Base-by-base conservation (phyloP, 1,140 invertebrate genomes). In the Protaetia brevitarsis region DNA sequence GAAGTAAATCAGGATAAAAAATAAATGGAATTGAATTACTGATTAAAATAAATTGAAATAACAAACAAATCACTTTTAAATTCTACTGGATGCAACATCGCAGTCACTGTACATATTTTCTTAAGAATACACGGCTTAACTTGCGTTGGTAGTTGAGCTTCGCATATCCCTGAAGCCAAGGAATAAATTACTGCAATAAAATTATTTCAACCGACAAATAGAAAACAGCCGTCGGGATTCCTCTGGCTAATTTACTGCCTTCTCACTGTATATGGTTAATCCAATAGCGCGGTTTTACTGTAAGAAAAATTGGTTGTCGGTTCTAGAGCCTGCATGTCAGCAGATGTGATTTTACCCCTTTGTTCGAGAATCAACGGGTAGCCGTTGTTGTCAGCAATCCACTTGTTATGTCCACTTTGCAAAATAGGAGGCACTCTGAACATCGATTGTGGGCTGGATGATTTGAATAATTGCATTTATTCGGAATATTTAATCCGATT, bases 381-480 rank as follows among this genome's bases (percentile, higher is more conserved):
- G 7, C 37, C 37, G 37, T 19, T 1, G 37, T 16, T n/a, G 41
- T 51, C 41, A 51, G 41, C 41, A 51, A 51, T 51, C 16, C 16
- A 8, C 3, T 6, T 51, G 41, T 21, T 51, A 51, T 21, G 19
- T 19, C 41, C 41, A 51, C 41, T 51, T 51, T 51, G 26, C n/a
- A 51, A 51, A 51, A 19, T 51, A 51, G 41, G 19, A 51, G 19
- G 41, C 19, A 21, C 41, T 21, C 21, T 10, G 41, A 51, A 23
- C 41, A 23, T 51, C 41, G 26, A 51, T 21, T 51, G 41, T 51
- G 41, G 26, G 16, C 41, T 51, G 11, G 41, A 23, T 5, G 16
- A 51, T 51, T 23, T 21, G 16, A 51, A 51, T 51, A 51, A 51
- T 51, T 19, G 41, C 41, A 51, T 51, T 51, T 51, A 51, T 51